Conservation (phyloP, 92 coral and sea anemone species). For the Parazoanthus darwini region DNA sequence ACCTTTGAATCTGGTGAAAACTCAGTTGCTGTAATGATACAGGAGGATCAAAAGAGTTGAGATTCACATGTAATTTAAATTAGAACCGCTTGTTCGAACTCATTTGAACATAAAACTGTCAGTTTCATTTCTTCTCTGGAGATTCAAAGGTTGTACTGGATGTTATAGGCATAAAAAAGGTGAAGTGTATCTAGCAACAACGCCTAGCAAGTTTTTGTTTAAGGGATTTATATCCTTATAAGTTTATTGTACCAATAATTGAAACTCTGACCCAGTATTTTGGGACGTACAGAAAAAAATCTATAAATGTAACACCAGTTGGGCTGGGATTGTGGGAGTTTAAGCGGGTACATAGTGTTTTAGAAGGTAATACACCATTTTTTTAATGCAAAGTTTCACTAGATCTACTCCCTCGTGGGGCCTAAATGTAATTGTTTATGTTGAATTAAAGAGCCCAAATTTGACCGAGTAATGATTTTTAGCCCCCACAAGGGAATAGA, state of each 20-base stretch:
- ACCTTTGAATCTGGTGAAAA: no score
- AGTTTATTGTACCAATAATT: no score
- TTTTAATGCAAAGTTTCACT: no score
- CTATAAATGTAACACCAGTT: no score
- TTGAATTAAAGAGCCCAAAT: no score
- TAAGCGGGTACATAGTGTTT: background rate
- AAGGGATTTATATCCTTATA: background rate
- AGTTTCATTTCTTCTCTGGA: background rate
- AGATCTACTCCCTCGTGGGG: no score
- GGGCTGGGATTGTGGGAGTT: background rate
- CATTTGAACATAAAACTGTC: background rate
- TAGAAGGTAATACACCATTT: background rate
- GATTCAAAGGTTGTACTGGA: background rate
- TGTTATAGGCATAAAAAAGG: background rate
- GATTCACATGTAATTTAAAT: background rate
- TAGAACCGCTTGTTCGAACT: background rate
- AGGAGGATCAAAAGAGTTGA: no score
- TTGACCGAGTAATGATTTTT: no score
- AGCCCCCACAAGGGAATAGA: no score
- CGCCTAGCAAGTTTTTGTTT: background rate
- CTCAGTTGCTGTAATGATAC: no score
- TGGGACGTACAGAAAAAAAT: background rate
- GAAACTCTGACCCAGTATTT: background rate
- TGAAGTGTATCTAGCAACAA: background rate
- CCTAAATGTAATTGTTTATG: no score